Conservation (phyloP, 2,797 vertebrate genomes). For the Mormyrops boulengeri region DNA sequence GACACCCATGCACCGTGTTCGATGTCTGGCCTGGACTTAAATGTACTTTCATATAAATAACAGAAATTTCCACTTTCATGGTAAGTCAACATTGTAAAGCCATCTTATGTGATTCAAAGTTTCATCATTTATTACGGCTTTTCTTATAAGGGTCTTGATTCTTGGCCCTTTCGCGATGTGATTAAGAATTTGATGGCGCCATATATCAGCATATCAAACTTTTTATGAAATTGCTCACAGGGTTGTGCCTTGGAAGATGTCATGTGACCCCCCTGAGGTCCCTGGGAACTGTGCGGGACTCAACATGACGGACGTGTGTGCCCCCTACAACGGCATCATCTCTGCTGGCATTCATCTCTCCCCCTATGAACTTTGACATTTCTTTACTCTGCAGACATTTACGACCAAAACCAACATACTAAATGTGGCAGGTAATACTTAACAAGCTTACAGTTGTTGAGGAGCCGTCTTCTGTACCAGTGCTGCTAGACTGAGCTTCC, state of each 20-base stretch:
- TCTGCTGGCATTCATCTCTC: neutral
- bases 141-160: neutral
- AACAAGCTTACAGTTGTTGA: neutral
- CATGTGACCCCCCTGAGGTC: constrained; percentile 28
- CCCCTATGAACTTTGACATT: neutral
- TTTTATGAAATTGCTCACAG: neutral
- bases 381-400: neutral
- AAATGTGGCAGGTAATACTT: neutral
- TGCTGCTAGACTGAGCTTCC: neutral
- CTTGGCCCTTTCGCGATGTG: neutral
- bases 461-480: neutral
- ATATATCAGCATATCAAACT: neutral
- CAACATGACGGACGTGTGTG: neutral
- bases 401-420: neutral
- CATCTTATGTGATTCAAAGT: neutral
- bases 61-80: neutral
- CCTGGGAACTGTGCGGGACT: neutral
- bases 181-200: neutral
- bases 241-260: constrained; percentile 16
- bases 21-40: neutral
- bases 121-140: neutral
- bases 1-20: neutral
- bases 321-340: neutral
- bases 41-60: neutral
- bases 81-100: neutral